Evolutionary conservation across 2,797 vertebrate species (phyloP), one percentile per base, ranked within the genome.

Genomic region (Pangasius larnaudii): DNA sequence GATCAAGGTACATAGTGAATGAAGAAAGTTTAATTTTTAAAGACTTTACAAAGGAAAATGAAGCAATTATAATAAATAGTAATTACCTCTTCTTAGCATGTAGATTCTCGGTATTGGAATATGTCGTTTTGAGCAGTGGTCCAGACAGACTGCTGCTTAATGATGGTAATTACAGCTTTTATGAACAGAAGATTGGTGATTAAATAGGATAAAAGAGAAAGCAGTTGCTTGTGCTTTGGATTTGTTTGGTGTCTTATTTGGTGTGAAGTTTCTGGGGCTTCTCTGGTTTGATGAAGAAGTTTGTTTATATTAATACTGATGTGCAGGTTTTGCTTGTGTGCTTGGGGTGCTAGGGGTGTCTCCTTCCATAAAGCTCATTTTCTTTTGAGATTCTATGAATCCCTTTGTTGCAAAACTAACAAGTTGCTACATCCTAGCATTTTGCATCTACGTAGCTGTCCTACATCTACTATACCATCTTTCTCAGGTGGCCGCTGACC

Each of bases 261-360:
- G 39, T 85, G 78, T 84, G 78, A 81, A 84, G 87, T 46, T 65
- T 87, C 61, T 61, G 19, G 24, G 16, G 5, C 63, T 24, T 58
- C 65, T 61, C 72, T 84, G 74, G 88, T 84, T 90, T 71, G 74
- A 63, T 67, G 42, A 74, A 33, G 33, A 46, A 6, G 33, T 86
- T 85, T 87, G 24, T 91, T 91, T 90, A 88, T 56, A 78, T 65
- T 36, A 59, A 30, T 81, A 46, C 85, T 91, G 86, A 90, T 42
- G 33, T 84, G 51, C 71, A 24, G 19, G 9, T 7, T 42, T 24
- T 27, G 9, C 9, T 42, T 39, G 3, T 74, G 39, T 24, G 19
- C 82, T 53, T 59, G 19, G 63, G 86, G 72, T 86, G 67, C 80
- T 75, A 11, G 27, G 65, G 74, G 78, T 61, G 30, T 58, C 53